Evolutionary conservation across 2,113 vertebrate species (phyloP).

Genomic region (Psilopsiagon aurifrons): DNA sequence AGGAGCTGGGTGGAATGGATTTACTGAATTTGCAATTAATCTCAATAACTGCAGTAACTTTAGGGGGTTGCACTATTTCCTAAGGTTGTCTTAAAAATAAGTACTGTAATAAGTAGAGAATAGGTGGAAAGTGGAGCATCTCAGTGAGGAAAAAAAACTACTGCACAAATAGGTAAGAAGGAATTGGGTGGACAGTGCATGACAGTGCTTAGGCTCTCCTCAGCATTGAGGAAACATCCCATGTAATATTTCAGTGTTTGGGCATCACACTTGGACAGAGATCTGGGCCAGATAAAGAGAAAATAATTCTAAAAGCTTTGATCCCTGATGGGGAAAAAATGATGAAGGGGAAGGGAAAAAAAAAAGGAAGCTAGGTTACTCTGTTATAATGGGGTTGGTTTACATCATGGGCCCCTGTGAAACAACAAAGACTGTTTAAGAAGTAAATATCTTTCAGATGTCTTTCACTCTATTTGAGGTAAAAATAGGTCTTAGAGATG

Average conservation of each 20-base stretch:
- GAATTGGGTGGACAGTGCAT: not conserved
- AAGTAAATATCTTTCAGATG: not conserved
- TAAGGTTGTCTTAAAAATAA: not conserved
- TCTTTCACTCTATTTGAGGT: not conserved
- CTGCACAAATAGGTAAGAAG: not conserved
- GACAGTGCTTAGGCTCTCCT: not conserved
- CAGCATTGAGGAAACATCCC: not conserved
- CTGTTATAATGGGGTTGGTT: not conserved
- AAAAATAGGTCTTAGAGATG: not conserved
- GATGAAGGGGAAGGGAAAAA: not conserved
- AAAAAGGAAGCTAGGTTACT: not conserved
- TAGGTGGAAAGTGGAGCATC: not conserved
- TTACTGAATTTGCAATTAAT: not conserved
- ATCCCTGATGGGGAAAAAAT: not conserved
- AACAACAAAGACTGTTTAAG: not conserved
- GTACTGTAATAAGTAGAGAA: not conserved
- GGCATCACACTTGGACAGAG: not conserved
- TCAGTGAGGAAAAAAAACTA: not conserved
- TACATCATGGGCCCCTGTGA: not conserved
- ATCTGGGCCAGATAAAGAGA: not conserved
- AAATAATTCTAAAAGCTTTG: not conserved
- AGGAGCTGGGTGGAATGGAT: not conserved
- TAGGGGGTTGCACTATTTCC: not conserved
- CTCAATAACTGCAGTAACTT: not conserved
- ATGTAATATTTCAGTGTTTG: not conserved